Conservation (phyloP, 1,140 invertebrate species). For the Drosophila suzukii region DNA sequence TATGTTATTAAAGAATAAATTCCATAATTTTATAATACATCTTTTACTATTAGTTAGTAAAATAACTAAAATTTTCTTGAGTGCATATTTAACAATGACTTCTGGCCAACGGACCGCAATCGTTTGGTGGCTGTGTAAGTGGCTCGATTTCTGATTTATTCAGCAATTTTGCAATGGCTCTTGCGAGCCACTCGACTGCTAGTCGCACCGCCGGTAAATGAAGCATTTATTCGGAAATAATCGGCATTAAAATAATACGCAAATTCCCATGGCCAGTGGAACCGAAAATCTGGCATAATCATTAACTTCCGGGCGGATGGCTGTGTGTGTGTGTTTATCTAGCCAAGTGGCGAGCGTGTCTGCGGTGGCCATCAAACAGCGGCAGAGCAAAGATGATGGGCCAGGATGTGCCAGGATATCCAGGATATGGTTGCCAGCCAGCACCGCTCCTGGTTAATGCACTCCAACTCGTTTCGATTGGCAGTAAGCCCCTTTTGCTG, state of each 20-base stretch:
- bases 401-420: not conserved
- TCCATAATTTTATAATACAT: too few species aligned
- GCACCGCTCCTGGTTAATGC: conserved; percentile 10
- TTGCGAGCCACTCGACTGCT: conserved; percentile 2
- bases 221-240: conserved; percentile 21
- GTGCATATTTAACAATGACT: conserved; percentile 6
- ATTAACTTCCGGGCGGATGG: conserved; percentile 37
- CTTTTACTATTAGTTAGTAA: too few species aligned
- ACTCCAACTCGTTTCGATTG: conserved; percentile 45
- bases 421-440: not conserved
- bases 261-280: conserved; percentile 12
- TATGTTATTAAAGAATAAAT: too few species aligned
- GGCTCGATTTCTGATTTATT: conserved; percentile 24
- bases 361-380: conserved; percentile 27
- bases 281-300: conserved; percentile 45
- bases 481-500: conserved; percentile 42
- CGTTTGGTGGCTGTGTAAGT: conserved; percentile 27
- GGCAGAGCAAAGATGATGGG: conserved; percentile 44
- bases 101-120: conserved; percentile 16
- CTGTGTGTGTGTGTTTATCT: conserved; percentile 28
- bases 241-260: conserved; percentile 27
- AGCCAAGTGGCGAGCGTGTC: conserved; percentile 18
- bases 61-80: not conserved
- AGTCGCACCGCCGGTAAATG: not conserved
- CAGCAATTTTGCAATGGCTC: conserved; percentile 17